These are phyloP conservation scores for Drosophila nigritarsus DNA, from an alignment of 2,888 invertebrate species.

Conservation along the genomic window DNA sequence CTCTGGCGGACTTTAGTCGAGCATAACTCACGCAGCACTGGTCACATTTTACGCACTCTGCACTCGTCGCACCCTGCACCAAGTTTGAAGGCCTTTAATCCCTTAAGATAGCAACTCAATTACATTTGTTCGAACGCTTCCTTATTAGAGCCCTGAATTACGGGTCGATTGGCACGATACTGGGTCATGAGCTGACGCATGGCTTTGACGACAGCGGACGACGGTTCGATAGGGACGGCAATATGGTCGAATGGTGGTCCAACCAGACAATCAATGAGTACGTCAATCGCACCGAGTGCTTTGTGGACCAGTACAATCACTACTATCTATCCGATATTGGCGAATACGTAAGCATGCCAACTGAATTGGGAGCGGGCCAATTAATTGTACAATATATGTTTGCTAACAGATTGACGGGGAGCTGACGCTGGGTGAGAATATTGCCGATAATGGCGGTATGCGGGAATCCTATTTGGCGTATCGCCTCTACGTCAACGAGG, in stretches of 20 bases:
- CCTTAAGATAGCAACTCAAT: slow-evolving; percentile 46
- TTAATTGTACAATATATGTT: slow-evolving; percentile 11
- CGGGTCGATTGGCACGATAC: slow-evolving; percentile 91
- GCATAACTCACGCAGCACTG: slow-evolving; percentile 24
- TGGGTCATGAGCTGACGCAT: slow-evolving; percentile 91
- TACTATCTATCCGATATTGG: slow-evolving; percentile 88
- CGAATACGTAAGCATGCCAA: slow-evolving; percentile 86
- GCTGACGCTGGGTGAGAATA: slow-evolving; percentile 91
- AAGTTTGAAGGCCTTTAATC: slow-evolving; percentile 36
- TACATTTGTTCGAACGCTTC: slow-evolving; percentile 51
- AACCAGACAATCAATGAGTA: slow-evolving; percentile 91
- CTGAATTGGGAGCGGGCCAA: not conserved
- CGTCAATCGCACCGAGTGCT: slow-evolving; percentile 91
- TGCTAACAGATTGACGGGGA: slow-evolving; percentile 90
- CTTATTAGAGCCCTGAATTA: slow-evolving; percentile 90
- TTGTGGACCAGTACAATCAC: slow-evolving; percentile 92
- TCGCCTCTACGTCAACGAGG: slow-evolving; percentile 86
- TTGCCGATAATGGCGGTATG: slow-evolving; percentile 93
- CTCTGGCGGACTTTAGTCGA: slow-evolving; percentile 2
- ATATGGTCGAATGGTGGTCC: slow-evolving; percentile 96
- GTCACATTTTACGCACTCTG: slow-evolving; percentile 24
- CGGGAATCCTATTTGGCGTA: slow-evolving; percentile 90
- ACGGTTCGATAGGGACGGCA: slow-evolving; percentile 93
- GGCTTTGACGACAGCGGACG: slow-evolving; percentile 87
- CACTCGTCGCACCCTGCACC: slow-evolving; percentile 23